Evolutionary conservation across 2,888 invertebrate genomes (phyloP).

Genomic region (Yponomeuta plumbellus): DNA sequence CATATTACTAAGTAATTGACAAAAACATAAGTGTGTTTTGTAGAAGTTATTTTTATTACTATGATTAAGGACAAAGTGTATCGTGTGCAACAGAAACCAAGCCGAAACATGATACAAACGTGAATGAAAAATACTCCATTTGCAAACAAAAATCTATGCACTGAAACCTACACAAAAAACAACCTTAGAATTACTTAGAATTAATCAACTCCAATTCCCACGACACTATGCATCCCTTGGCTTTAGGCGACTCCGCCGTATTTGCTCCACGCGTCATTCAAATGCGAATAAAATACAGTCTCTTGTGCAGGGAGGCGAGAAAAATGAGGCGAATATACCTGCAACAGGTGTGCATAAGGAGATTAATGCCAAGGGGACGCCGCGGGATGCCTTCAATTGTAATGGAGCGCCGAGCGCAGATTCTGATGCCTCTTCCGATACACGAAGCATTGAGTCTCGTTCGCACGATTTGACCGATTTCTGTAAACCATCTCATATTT

Average conservation of each 20-base stretch:
- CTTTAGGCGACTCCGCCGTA: not conserved
- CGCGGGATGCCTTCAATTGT: conserved; percentile 9
- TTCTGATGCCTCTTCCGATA: not conserved
- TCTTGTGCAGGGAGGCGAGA: not conserved
- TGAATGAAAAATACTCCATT: not conserved
- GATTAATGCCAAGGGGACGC: conserved; percentile 4
- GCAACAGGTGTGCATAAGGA: conserved; percentile 12
- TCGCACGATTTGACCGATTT: too few relatives aligned
- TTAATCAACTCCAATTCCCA: not conserved
- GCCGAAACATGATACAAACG: not conserved
- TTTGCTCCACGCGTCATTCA: not conserved
- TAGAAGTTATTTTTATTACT: too few relatives aligned
- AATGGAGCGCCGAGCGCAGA: not conserved
- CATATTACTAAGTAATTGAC: too few relatives aligned
- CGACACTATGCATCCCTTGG: not conserved
- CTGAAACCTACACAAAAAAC: too few relatives aligned
- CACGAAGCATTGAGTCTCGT: not conserved
- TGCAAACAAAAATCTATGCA: not conserved
- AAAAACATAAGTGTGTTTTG: too few relatives aligned
- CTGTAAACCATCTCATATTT: too few relatives aligned
- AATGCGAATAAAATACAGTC: conserved; percentile 6
- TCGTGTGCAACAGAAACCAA: not conserved
- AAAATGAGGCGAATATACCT: conserved; percentile 4
- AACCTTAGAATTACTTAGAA: not conserved
- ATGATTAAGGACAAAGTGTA: too few relatives aligned